These are phyloP conservation scores for Drosophila yooni DNA, from an alignment of 2,888 invertebrate species.

Conservation along the genomic window DNA sequence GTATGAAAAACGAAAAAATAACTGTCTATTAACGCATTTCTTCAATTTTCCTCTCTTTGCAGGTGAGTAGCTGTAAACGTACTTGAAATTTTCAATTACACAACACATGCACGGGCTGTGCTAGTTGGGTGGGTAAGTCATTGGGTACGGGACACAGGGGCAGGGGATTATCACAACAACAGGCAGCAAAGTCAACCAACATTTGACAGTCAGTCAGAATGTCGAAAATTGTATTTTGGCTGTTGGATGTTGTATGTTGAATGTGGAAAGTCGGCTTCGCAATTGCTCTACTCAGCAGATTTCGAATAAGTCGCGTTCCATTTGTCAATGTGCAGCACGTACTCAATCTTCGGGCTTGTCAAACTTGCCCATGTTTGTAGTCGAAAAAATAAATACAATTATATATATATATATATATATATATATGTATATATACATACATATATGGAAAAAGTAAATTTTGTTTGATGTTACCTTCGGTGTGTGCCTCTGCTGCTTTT, in stretches of 20 bases:
- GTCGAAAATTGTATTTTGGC: constrained; percentile 1
- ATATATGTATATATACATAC: neutral
- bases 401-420: neutral
- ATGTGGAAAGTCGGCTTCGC: constrained; percentile 8
- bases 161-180: neutral
- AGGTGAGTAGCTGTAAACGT: constrained; percentile 62
- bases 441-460: constrained; percentile 10
- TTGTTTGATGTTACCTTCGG: constrained; percentile 46
- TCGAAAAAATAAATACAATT: constrained; percentile 28
- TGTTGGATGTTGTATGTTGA: constrained; percentile 10
- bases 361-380: constrained; percentile 75
- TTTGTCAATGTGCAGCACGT: constrained; percentile 78
- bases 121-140: constrained; percentile 40
- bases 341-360: constrained; percentile 80
- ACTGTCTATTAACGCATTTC: constrained; percentile 34
- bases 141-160: neutral
- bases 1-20: constrained; percentile 9
- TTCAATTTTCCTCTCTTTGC: constrained; percentile 55
- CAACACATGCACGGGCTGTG: neutral
- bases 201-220: constrained; percentile 22
- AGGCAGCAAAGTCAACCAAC: constrained; percentile 4
- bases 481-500: constrained; percentile 7
- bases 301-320: constrained; percentile 55
- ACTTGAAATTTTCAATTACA: constrained; percentile 47
- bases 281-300: neutral